Conservation (phyloP, 2,113 vertebrate species). For the Embiotoca jacksoni region DNA sequence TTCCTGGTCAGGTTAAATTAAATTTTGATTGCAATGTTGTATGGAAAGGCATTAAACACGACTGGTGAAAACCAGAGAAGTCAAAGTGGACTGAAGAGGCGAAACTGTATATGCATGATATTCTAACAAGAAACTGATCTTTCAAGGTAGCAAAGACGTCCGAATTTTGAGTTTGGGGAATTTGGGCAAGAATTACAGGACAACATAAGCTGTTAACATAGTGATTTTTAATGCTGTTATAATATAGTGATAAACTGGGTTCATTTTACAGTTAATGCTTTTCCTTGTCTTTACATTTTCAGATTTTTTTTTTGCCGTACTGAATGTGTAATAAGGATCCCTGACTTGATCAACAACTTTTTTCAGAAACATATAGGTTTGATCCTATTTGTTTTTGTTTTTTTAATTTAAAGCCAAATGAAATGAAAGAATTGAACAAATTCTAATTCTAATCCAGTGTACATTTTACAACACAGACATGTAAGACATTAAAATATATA, state of each 20-base stretch:
- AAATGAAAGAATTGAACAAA: too few species aligned
- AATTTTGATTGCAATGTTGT: conserved; percentile 45
- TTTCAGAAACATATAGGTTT: neutral
- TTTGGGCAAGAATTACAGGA: neutral
- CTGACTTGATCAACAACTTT: too few species aligned
- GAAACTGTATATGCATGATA: neutral
- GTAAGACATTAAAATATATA: too few species aligned
- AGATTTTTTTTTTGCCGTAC: neutral
- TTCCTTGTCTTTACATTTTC: neutral
- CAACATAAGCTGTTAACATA: neutral
- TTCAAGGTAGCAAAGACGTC: neutral
- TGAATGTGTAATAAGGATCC: too few species aligned
- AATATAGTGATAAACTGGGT: neutral
- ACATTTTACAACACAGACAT: too few species aligned
- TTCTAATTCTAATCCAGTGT: too few species aligned
- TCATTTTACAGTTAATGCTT: too few species aligned
- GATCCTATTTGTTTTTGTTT: too few species aligned
- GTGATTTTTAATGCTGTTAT: neutral
- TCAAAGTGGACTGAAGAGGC: conserved; percentile 5
- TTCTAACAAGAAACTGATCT: neutral
- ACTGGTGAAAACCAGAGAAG: conserved; percentile 20
- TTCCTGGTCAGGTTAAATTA: conserved; percentile 37
- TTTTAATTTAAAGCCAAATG: too few species aligned
- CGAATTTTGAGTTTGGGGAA: neutral
- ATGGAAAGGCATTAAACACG: conserved; percentile 29